Evolutionary conservation across 2,797 vertebrate genomes (phyloP), one percentile per base, ranked within the genome.

Genomic region (Streptopelia turtur): DNA sequence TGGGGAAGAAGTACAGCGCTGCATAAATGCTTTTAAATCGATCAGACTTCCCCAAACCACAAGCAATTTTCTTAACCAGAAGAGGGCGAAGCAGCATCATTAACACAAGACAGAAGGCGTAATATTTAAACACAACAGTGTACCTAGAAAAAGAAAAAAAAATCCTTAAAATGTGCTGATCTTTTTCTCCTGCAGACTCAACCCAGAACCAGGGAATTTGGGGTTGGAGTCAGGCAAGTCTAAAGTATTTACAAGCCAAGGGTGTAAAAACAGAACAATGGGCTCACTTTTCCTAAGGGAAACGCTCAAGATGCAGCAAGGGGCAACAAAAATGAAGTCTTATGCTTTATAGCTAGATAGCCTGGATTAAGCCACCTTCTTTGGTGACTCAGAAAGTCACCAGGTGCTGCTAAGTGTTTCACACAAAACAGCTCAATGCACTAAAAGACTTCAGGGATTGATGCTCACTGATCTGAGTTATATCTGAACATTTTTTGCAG

Each of bases 21-120:
- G 99, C 99, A 28, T 99, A 99, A 96, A 99, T 98, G 96, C 99
- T 99, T 97, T 98, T 99, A 94, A 99, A 99, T 33, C 99, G 98
- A 77, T 99, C 99, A 0, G 99, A 99, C 87, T 99, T 99, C 52
- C 99, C 99, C 72, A 99, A 97, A 25, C 99, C 99, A 7, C 99
- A 99, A 2, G 99, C 99, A 5, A 99, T 98, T 97, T 99, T 99
- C 98, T 99, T 99, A 22, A 99, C 99, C 96, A 99, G 94, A 17
- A 99, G 98, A n/a, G 99, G 99, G 37, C 99, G 98, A 59, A 99
- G 98, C 39, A 99, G 76, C 99, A 99, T 99, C 99, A 99, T 99
- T 66, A 99, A 97, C 70, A 99, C 98, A 66, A 99, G 96, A 96
- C 99, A 99, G 97, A 99, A 99, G 0, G 99, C 99, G 0, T 99